Percentiles rank a stretch among this genome's conserved stretches.
These are phyloP conservation scores for Temnothorax nylanderi DNA, from an alignment of 1,140 invertebrate genomes.

Conservation along the genomic window DNA sequence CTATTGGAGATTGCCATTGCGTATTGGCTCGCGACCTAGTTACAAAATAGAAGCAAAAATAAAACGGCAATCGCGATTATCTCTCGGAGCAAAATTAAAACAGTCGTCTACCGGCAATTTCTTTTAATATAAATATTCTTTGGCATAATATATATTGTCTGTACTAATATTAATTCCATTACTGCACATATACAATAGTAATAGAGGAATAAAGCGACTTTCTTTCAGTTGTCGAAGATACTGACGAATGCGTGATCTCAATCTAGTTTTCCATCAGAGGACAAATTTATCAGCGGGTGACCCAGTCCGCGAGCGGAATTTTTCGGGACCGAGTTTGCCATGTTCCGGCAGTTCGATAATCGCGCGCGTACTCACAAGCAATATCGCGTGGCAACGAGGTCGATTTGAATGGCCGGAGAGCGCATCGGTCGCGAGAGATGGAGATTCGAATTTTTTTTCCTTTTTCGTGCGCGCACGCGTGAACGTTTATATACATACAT, in stretches of 20 bases:
- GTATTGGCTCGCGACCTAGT: slow-evolving; percentile 14
- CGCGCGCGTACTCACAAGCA: slow-evolving; percentile 26
- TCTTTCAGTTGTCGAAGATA: not conserved
- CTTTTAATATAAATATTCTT: not conserved
- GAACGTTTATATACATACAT: no score
- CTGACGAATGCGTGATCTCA: not conserved
- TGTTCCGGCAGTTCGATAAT: slow-evolving; percentile 46
- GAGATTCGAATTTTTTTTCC: slow-evolving; percentile 54
- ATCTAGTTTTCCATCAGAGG: no score
- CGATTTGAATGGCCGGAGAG: slow-evolving; percentile 42
- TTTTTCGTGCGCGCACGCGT: not conserved
- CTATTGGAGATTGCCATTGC: not conserved
- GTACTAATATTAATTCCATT: not conserved
- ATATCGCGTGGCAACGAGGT: slow-evolving; percentile 49
- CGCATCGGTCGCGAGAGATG: slow-evolving; percentile 29
- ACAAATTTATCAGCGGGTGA: not conserved
- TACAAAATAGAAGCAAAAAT: slow-evolving; percentile 35
- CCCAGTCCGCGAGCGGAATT: slow-evolving; percentile 21
- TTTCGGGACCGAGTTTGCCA: slow-evolving; percentile 34
- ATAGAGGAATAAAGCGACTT: not conserved
- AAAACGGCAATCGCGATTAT: not conserved
- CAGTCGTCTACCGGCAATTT: not conserved
- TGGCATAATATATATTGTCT: not conserved
- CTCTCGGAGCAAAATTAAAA: not conserved
- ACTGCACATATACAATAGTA: not conserved